A percentile compares a stretch with the other conserved stretches of the same genome.
phyloP scores from a whole-genome alignment of 2,113 vertebrate species.

The Falcunculus frontatus region DNA sequence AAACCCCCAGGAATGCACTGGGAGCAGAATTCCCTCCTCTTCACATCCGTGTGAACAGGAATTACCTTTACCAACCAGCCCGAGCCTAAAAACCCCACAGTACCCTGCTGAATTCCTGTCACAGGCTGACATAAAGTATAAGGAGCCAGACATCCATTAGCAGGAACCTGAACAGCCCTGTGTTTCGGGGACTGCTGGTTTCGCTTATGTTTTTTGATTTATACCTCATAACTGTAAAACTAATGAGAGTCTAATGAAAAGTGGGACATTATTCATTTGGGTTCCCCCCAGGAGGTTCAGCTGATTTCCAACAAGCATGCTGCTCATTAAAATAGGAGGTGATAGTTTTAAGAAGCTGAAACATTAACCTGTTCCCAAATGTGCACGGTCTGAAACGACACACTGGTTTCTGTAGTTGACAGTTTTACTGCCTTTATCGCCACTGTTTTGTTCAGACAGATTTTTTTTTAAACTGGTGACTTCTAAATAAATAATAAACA shows the following conservation, averaged over 20 bases:
- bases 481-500: not conserved
- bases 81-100: rapidly evolving
- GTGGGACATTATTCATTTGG: not conserved
- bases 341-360: not conserved
- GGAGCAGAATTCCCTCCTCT: not conserved
- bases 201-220: not conserved
- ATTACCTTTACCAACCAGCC: not conserved
- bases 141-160: not conserved
- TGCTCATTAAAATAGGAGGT: constrained; percentile 40
- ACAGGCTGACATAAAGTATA: not conserved
- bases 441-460: not conserved
- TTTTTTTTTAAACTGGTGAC: not conserved
- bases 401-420: not conserved
- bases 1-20: rapidly evolving
- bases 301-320: not conserved
- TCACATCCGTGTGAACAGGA: not conserved
- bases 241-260: constrained; percentile 39
- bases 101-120: not conserved
- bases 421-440: not conserved
- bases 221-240: constrained; percentile 19
- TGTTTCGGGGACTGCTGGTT: not conserved
- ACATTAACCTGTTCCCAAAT: constrained; percentile 3
- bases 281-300: not conserved
- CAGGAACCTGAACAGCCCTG: not conserved
- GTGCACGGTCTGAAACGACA: not conserved